These are phyloP conservation scores for Lepas anatifera DNA, from an alignment of 2,888 invertebrate species.

Conservation along the genomic window DNA sequence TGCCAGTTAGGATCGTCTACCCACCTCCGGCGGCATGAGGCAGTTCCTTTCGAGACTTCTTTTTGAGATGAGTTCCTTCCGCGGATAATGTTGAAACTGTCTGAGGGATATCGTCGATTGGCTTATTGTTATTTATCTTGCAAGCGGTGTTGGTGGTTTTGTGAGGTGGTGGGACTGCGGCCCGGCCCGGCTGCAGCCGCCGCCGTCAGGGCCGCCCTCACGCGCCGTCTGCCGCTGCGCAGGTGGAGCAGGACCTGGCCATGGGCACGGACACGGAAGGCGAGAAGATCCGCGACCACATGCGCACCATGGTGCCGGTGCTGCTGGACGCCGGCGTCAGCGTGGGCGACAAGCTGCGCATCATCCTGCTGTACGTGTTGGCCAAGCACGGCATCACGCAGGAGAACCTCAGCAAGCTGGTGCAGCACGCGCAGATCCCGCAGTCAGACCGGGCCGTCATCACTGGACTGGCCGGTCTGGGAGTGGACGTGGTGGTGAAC, in stretches of 20 bases:
- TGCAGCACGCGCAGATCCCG: slow-evolving; percentile 94
- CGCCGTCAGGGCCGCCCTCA: too few relatives aligned
- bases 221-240: too few relatives aligned
- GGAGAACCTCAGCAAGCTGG: slow-evolving; percentile 92
- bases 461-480: slow-evolving; percentile 82
- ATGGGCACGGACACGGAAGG: slow-evolving; percentile 99
- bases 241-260: slow-evolving; percentile 65
- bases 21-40: too few relatives aligned
- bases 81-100: too few relatives aligned
- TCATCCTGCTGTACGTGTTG: slow-evolving; percentile 94
- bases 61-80: too few relatives aligned
- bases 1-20: too few relatives aligned
- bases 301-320: slow-evolving; percentile 97
- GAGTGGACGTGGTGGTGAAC: slow-evolving; percentile 89
- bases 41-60: too few relatives aligned
- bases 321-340: slow-evolving; percentile 79
- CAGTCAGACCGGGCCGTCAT: slow-evolving; percentile 88
- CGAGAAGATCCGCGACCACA: slow-evolving; percentile 97
- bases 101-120: too few relatives aligned
- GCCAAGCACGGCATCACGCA: slow-evolving; percentile 98
- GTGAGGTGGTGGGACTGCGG: too few relatives aligned
- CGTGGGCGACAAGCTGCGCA: slow-evolving; percentile 69
- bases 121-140: too few relatives aligned
- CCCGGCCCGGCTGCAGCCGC: too few relatives aligned
- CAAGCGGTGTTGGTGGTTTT: too few relatives aligned